phyloP scores from a whole-genome alignment of 1,140 invertebrate genomes.

The Drosophila sproati region DNA sequence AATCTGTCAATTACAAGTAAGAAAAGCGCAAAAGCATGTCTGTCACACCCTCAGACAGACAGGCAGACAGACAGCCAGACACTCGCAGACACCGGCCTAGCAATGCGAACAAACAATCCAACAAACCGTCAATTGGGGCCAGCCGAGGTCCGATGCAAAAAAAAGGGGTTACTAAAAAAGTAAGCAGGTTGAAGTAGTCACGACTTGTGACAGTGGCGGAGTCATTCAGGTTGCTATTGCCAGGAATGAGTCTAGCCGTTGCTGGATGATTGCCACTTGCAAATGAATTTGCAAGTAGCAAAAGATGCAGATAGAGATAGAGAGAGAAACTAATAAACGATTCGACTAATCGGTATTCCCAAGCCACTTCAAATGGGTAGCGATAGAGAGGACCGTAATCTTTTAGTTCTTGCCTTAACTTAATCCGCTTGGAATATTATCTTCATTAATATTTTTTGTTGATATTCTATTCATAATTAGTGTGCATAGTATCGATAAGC shows the following conservation, averaged over 20 bases:
- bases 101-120: conserved; percentile 43
- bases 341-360: too few relatives aligned
- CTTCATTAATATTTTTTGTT: background rate
- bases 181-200: background rate
- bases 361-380: too few relatives aligned
- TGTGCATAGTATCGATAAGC: background rate
- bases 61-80: background rate
- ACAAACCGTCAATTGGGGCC: conserved; percentile 1
- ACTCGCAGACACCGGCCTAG: conserved; percentile 17
- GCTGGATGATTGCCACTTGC: background rate
- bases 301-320: background rate
- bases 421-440: background rate
- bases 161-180: background rate
- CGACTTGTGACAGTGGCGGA: conserved; percentile 7
- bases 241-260: background rate
- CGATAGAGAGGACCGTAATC: background rate
- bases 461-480: background rate
- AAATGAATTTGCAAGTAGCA: conserved; percentile 20
- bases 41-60: conserved; percentile 37
- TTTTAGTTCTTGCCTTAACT: background rate
- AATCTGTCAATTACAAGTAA: conserved; percentile 76
- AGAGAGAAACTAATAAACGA: background rate
- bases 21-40: conserved; percentile 78
- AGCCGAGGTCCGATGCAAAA: background rate
- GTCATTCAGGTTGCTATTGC: background rate